Conservation (phyloP, 2,797 vertebrate species). For the Threskiornis aethiopicus region DNA sequence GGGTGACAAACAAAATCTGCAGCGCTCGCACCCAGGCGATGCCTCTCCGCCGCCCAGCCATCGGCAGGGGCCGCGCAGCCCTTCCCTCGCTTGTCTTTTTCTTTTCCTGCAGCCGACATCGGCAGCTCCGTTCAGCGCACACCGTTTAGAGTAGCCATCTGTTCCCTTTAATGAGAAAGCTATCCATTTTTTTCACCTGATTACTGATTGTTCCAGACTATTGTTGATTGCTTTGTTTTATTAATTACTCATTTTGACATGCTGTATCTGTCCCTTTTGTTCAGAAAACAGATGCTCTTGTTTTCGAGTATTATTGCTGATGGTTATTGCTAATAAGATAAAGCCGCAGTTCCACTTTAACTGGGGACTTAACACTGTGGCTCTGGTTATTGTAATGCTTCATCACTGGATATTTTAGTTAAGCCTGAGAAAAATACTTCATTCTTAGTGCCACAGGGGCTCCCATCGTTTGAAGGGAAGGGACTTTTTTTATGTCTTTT, state of each 20-base stretch:
- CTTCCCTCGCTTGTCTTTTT: background rate
- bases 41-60: background rate
- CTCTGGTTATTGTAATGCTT: conserved; percentile 18
- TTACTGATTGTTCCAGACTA: conserved; percentile 65
- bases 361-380: background rate
- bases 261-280: conserved; percentile 62
- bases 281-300: conserved; percentile 65
- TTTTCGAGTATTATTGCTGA: conserved; percentile 47
- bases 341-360: background rate
- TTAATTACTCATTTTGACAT: conserved; percentile 71
- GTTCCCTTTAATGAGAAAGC: conserved; percentile 53
- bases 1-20: background rate
- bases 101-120: rapidly evolving
- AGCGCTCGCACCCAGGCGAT: rapidly evolving
- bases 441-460: background rate
- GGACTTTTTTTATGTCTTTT: background rate
- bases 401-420: background rate
- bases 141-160: conserved; percentile 32
- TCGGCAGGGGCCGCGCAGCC: background rate
- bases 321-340: conserved; percentile 61
- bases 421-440: conserved; percentile 3
- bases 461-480: background rate
- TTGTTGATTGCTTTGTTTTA: conserved; percentile 67
- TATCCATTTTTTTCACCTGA: conserved; percentile 65
- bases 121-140: background rate